phyloP scores from a whole-genome alignment of 2,888 invertebrate species.

The Opisthograptis luteolata region DNA sequence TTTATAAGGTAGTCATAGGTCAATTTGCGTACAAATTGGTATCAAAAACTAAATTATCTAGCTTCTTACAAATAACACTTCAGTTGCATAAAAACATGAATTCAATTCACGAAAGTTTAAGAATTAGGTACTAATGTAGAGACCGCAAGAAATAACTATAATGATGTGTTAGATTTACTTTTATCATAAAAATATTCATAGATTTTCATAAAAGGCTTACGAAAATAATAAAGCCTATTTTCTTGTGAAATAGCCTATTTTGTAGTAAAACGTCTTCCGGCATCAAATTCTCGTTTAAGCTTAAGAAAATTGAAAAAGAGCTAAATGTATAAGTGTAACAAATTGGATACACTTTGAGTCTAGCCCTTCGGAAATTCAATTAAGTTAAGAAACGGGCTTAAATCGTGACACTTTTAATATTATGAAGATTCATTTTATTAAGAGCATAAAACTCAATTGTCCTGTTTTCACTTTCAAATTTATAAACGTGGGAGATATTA shows the following conservation, averaged over 20 bases:
- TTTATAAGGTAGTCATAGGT: no score
- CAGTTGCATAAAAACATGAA: no score
- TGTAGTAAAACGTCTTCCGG: slow-evolving; percentile 12
- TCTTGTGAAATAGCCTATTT: neutral
- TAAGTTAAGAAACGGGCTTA: slow-evolving; percentile 1
- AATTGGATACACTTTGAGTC: slow-evolving; percentile 10
- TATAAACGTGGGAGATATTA: no score
- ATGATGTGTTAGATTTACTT: neutral
- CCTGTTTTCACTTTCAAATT: no score
- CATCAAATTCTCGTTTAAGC: slow-evolving; percentile 21
- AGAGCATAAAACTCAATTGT: neutral
- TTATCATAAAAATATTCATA: slow-evolving; percentile 6
- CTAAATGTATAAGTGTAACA: slow-evolving; percentile 12
- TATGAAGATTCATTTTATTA: slow-evolving; percentile 3
- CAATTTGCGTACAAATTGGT: no score
- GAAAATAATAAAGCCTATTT: slow-evolving; percentile 3
- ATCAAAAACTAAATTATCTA: no score
- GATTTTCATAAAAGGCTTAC: slow-evolving; percentile 7
- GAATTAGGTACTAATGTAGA: no score
- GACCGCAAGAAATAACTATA: no score
- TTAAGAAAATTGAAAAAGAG: slow-evolving; percentile 16
- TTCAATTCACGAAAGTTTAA: no score
- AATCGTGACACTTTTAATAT: slow-evolving; percentile 16
- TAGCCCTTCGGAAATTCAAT: slow-evolving; percentile 10
- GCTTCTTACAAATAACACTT: no score